These are phyloP conservation scores for Glyptemys insculpta DNA, from an alignment of 2,797 vertebrate species.

Conservation along the genomic window DNA sequence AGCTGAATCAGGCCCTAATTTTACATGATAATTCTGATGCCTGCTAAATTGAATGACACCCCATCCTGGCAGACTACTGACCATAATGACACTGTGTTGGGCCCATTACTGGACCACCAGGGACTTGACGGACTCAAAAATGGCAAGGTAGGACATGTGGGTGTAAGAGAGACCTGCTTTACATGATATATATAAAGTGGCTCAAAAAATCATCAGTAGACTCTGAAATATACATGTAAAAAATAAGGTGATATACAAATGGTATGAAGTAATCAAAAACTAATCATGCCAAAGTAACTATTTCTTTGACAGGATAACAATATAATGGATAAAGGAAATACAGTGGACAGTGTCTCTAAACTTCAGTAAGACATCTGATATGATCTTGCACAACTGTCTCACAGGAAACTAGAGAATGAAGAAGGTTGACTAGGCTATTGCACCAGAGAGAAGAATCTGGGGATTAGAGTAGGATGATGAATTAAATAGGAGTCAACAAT, in stretches of 20 bases:
- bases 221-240: constrained; percentile 7
- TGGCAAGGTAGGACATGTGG: too few species aligned
- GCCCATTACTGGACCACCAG: too few species aligned
- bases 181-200: background rate
- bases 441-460: constrained; percentile 35
- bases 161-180: too few species aligned
- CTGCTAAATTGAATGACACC: too few species aligned
- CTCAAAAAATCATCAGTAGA: background rate
- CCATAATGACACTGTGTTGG: too few species aligned
- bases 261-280: constrained; percentile 49
- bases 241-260: constrained; percentile 21
- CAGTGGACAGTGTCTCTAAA: constrained; percentile 50
- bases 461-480: constrained; percentile 37
- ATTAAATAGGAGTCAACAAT: constrained; percentile 64
- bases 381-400: constrained; percentile 51
- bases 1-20: background rate
- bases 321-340: constrained; percentile 31
- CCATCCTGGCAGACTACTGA: too few species aligned
- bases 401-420: constrained; percentile 41
- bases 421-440: background rate
- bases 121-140: too few species aligned
- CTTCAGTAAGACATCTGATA: constrained; percentile 65
- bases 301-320: constrained; percentile 38
- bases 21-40: too few species aligned
- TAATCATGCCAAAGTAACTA: constrained; percentile 33